Evolutionary conservation across 2,113 vertebrate genomes (phyloP), one percentile per base, ranked within the genome.

Genomic region (Sinocyclocheilus grahami): DNA sequence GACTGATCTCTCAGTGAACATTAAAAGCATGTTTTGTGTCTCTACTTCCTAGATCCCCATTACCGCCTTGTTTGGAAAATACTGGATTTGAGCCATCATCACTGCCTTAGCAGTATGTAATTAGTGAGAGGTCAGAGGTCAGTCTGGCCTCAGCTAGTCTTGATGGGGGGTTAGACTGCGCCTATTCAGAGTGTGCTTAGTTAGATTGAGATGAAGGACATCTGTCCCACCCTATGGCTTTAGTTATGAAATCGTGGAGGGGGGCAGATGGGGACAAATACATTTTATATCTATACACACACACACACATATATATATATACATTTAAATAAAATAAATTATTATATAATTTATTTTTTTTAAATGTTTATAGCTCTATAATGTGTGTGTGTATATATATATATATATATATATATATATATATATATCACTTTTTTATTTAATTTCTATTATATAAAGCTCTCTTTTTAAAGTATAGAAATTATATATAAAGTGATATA

Each of bases 131-230:
- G 93, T 93, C 91, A 92, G 67, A 93, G 93, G 93, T 91, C 88
- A 89, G 55, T 89, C 83, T 78, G 89, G 89, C 82, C 82, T 42
- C 67, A 39, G 86, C 87, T 86, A 87, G 89, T 90, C 87, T 89
- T 85, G 85, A 86, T 89, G 90, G 90, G 86, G 97, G 97, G 83
- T 97, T 97, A 46, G 76, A 30, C 58, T n/a, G 51, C n/a, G 24
- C 58, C 39, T 85, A 18, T 78, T 82, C 39, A 78, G 55, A 72
- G 53, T 71, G 62, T 2, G 27, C 71, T 88, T 14, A 85, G 71
- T 30, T 84, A 37, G 72, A 78, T 72, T 48, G 72, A 86, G 82
- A 86, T 84, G 82, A 84, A 5, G n/a, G 30, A 84, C 85, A 84
- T 72, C 76, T 88, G 85, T 86, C 76, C 46, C 6, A 9, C 22